These are phyloP conservation scores for Phymatocera aterrima DNA, from an alignment of 2,888 invertebrate species.

Conservation along the genomic window DNA sequence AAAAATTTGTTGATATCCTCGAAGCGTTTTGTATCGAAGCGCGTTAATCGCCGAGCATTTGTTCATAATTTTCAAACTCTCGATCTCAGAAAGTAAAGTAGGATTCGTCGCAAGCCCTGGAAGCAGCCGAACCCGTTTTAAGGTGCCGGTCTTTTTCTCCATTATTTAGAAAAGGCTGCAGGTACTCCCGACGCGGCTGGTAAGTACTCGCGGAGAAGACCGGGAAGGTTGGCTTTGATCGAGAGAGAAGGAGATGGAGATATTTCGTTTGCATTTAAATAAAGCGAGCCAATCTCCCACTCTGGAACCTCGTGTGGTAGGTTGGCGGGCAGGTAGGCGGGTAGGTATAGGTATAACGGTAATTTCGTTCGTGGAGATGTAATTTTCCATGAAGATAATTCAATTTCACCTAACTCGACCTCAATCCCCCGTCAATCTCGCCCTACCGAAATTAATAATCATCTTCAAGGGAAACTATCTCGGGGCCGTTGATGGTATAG, in stretches of 20 bases:
- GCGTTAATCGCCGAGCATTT: no score
- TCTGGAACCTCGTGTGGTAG: neutral
- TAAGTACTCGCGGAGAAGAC: conserved; percentile 12
- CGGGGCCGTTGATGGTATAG: no score
- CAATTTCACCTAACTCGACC: neutral
- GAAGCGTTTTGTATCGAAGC: no score
- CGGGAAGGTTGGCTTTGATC: conserved; percentile 23
- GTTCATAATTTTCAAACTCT: no score
- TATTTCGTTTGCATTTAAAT: conserved; percentile 30
- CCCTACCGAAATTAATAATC: neutral
- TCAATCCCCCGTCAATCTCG: neutral
- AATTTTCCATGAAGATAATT: conserved; percentile 29
- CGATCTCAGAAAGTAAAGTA: no score
- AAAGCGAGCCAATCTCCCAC: conserved; percentile 14
- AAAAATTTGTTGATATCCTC: no score
- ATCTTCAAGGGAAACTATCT: neutral
- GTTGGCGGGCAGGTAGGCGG: neutral
- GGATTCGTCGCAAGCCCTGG: neutral
- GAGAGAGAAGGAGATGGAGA: conserved; percentile 21
- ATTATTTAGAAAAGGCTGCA: neutral
- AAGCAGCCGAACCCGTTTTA: neutral
- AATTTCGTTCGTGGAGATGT: conserved; percentile 15
- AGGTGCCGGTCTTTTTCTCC: neutral
- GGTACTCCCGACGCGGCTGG: neutral
- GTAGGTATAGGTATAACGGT: neutral